phyloP scores from a whole-genome alignment of 2,888 invertebrate species.

The Geophilus truncorum region DNA sequence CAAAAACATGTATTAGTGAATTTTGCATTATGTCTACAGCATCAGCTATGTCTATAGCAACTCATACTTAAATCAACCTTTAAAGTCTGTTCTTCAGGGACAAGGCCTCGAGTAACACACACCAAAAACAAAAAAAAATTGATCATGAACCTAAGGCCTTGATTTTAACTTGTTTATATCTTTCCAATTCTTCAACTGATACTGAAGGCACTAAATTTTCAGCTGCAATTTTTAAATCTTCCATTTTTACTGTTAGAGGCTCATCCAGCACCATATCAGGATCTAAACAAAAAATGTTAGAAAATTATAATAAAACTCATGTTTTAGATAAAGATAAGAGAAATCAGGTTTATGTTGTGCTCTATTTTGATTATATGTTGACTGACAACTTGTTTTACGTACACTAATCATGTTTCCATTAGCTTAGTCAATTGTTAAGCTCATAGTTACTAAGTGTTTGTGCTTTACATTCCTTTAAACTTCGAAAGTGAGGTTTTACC shows the following conservation, averaged over 20 bases:
- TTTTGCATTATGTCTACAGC: too few relatives aligned
- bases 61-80: too few relatives aligned
- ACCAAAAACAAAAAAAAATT: background rate
- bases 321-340: background rate
- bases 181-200: constrained; percentile 37
- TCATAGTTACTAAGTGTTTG: too few relatives aligned
- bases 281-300: background rate
- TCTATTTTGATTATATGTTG: background rate
- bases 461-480: background rate
- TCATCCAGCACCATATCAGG: background rate
- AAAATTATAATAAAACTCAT: background rate
- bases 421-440: constrained; percentile 4
- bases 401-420: background rate
- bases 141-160: background rate
- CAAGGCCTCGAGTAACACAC: background rate
- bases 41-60: too few relatives aligned
- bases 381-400: background rate
- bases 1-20: background rate
- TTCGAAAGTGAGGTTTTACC: too few relatives aligned
- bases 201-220: constrained; percentile 38
- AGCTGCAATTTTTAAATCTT: constrained; percentile 38
- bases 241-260: constrained; percentile 29
- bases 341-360: background rate
- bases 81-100: background rate
- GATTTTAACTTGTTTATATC: constrained; percentile 29